Evolutionary conservation across 2,797 vertebrate genomes (phyloP).

Genomic region (Ceryle rudis): DNA sequence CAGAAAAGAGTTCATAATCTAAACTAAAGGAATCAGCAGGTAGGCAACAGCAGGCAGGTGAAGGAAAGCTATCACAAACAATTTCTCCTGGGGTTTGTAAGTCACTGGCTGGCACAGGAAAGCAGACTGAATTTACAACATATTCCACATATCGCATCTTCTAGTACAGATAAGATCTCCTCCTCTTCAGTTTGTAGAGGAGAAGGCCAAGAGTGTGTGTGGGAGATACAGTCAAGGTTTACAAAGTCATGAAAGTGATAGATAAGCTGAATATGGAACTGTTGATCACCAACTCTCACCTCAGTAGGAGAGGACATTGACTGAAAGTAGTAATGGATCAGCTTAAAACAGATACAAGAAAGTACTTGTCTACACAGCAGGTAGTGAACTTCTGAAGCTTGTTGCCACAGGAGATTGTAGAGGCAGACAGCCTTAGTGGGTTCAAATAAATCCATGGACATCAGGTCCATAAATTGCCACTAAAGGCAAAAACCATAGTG

Average conservation of each 20-base stretch:
- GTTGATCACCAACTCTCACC: not conserved
- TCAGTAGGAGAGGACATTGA: not conserved
- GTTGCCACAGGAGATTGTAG: not conserved
- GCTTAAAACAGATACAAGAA: not conserved
- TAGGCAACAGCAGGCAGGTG: not conserved
- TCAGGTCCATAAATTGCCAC: not conserved
- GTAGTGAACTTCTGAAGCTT: not conserved
- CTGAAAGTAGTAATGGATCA: not conserved
- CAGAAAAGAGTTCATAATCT: not conserved
- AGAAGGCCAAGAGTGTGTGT: not conserved
- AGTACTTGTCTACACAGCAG: not conserved
- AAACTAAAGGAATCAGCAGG: not conserved
- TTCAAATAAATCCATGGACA: not conserved
- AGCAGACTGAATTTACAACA: not conserved
- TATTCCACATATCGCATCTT: not conserved
- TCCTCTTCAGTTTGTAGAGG: not conserved
- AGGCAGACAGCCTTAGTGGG: not conserved
- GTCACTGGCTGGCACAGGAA: not conserved
- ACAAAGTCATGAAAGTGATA: not conserved
- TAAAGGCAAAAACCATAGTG: not conserved
- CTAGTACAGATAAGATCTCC: not conserved
- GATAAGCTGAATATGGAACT: conserved; percentile 1
- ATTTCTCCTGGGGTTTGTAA: not conserved
- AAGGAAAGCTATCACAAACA: not conserved
- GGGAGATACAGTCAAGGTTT: conserved; percentile 17